Conservation (phyloP, 2,797 vertebrate genomes). For the Halcyon badia region DNA sequence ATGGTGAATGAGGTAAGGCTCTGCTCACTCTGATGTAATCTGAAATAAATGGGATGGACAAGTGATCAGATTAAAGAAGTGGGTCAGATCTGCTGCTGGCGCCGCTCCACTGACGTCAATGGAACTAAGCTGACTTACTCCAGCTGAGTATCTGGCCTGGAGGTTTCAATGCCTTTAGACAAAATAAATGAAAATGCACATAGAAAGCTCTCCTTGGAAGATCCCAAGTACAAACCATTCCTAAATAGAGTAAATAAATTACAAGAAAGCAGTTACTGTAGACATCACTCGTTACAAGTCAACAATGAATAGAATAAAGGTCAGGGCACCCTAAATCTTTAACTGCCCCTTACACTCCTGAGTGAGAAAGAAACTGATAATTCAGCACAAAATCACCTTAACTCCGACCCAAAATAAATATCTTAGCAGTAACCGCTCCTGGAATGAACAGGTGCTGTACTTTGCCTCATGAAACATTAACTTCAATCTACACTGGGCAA, state of each 20-base stretch:
- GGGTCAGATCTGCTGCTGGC: slow-evolving; percentile 50
- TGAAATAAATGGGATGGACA: slow-evolving; percentile 66
- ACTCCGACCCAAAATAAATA: slow-evolving; percentile 11
- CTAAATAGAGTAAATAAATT: slow-evolving; percentile 31
- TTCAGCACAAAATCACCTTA: slow-evolving; percentile 49
- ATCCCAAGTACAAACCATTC: background rate
- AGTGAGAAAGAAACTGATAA: slow-evolving; percentile 33
- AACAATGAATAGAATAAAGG: slow-evolving; percentile 17
- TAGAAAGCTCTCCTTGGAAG: background rate
- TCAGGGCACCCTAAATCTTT: slow-evolving; percentile 35
- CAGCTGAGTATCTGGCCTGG: slow-evolving; percentile 37
- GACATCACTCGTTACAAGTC: background rate
- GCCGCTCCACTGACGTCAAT: slow-evolving; percentile 54
- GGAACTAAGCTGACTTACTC: slow-evolving; percentile 67
- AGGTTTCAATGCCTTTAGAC: slow-evolving; percentile 25
- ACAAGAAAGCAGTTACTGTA: slow-evolving; percentile 1
- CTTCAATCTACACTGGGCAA: background rate
- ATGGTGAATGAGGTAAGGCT: slow-evolving; percentile 41
- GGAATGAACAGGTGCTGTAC: slow-evolving; percentile 11
- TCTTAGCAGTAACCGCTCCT: background rate
- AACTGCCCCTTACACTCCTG: background rate
- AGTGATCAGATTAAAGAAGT: slow-evolving; percentile 70
- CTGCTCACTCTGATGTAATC: slow-evolving; percentile 54
- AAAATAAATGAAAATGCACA: slow-evolving; percentile 44
- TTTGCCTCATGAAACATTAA: slow-evolving; percentile 52